Base-by-base conservation (phyloP, 2,797 vertebrate genomes). In the Fringilla coelebs region DNA sequence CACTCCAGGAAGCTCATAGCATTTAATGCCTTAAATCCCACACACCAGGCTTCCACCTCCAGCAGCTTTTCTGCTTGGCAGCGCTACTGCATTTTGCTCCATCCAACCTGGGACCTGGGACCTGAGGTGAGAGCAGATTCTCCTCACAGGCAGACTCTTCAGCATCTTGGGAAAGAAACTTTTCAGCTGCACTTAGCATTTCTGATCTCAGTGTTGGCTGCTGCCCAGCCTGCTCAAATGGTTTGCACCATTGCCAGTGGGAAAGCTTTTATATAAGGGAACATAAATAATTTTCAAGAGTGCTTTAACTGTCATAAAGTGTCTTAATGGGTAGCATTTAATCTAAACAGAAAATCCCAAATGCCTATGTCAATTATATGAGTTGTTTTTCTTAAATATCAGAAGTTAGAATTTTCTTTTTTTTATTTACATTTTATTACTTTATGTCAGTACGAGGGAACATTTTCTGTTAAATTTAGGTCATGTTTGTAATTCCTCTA, bases 141-240 rank as follows among this genome's bases (percentile, higher is more conserved):
- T 85, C 17, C 38, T 60, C 11, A 0, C 1, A 3, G 65, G 17
- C 0, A 3, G 24, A 58, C 46, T 67, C 63, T 57, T 74, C 36
- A 54, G 46, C 22, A 10, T 52, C 73, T 88, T 79, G 84, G 79
- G 49, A 84, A 89, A 60, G 51, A 73, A 92, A 84, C 55, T 84
- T 89, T 86, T 75, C 70, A 46, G 79, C 83, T 67, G 29, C 38
- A 9, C 45, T 60, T 88, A 83, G 49, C 34, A 19, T 62, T 89
- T 91, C 66, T 94, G 76, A 92, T 82, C 51, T 82, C 67, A 67
- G 28, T 13, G 21, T 31, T 96, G 95, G 91, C 91, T 81, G 66
- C 76, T 84, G 78, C 79, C 79, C 91, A 95, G 66, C 11, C 89
- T 76, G 58, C 65, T 94, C 57, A 67, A 89, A 90, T 61, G 61